These are phyloP conservation scores for Schizopygopsis pylzovi DNA, from an alignment of 2,797 vertebrate genomes.

Conservation along the genomic window DNA sequence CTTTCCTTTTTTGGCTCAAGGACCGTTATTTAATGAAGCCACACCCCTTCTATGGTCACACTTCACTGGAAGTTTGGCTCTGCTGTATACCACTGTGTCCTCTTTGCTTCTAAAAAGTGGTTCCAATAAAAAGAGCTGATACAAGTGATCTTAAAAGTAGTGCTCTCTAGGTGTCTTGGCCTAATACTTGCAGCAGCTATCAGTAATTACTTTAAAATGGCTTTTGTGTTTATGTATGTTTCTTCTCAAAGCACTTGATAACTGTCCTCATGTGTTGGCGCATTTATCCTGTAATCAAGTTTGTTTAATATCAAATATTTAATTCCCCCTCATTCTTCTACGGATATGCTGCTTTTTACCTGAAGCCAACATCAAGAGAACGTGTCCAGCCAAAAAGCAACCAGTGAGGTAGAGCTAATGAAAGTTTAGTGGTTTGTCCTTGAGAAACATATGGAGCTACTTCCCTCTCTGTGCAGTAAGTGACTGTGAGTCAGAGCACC, in stretches of 20 bases:
- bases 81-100: neutral
- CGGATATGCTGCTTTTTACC: conserved; percentile 22
- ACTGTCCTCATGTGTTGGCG: neutral
- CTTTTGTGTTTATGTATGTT: conserved; percentile 10
- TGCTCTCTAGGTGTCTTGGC: conserved; percentile 23
- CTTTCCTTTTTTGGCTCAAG: neutral
- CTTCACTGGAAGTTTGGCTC: conserved; percentile 17
- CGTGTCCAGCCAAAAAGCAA: conserved; percentile 19
- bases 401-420: conserved; percentile 16
- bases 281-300: conserved; percentile 1
- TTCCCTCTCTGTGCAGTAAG: conserved; percentile 1
- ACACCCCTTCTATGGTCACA: conserved; percentile 15
- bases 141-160: conserved; percentile 31
- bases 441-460: conserved; percentile 34
- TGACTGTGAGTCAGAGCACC: conserved; percentile 5
- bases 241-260: conserved; percentile 17
- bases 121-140: conserved; percentile 30
- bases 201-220: conserved; percentile 25
- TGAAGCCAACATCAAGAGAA: conserved; percentile 32
- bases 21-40: neutral
- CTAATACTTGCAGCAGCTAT: conserved; percentile 1
- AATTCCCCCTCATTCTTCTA: conserved; percentile 2
- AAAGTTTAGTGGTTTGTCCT: conserved; percentile 24
- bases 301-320: neutral
- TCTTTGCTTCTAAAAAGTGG: neutral